A percentile compares a stretch with the other conserved stretches of the same genome.
Evolutionary conservation across 2,797 vertebrate species (phyloP).

Genomic region (Apogon hyalosoma): DNA sequence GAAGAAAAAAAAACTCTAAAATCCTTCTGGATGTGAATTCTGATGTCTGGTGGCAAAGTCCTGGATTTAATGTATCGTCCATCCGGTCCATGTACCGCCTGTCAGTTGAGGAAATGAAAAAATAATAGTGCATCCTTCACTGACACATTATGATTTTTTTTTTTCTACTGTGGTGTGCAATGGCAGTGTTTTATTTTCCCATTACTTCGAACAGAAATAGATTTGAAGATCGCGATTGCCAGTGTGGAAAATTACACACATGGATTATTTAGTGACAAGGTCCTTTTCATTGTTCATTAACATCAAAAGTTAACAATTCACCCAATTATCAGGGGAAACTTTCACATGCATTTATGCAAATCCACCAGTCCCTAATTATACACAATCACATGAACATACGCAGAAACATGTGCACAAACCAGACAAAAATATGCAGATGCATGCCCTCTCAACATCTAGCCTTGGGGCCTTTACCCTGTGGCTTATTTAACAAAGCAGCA

Average conservation of each 20-base stretch:
- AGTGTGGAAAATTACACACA: constrained; percentile 56
- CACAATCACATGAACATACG: constrained; percentile 1
- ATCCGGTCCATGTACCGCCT: too few relatives aligned
- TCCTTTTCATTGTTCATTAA: constrained; percentile 29
- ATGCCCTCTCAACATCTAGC: constrained; percentile 26
- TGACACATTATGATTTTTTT: too few relatives aligned
- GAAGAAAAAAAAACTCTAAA: too few relatives aligned
- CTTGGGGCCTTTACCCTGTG: constrained; percentile 29
- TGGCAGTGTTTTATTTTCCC: constrained; percentile 1
- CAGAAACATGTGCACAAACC: neutral
- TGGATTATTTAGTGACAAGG: constrained; percentile 51
- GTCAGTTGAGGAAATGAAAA: too few relatives aligned
- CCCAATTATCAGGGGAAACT: constrained; percentile 20
- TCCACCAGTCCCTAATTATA: constrained; percentile 2
- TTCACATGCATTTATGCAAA: constrained; percentile 19
- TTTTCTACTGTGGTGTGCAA: neutral
- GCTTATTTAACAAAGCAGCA: constrained; percentile 33
- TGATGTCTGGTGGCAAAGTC: too few relatives aligned
- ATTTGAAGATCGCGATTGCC: constrained; percentile 36
- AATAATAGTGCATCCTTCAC: too few relatives aligned
- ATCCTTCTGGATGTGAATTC: too few relatives aligned
- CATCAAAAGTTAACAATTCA: constrained; percentile 31
- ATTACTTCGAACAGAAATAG: constrained; percentile 26
- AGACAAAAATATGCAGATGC: constrained; percentile 13
- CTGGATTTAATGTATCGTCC: too few relatives aligned